phyloP scores from a whole-genome alignment of 2,888 invertebrate species.

The Nephrotoma flavescens region DNA sequence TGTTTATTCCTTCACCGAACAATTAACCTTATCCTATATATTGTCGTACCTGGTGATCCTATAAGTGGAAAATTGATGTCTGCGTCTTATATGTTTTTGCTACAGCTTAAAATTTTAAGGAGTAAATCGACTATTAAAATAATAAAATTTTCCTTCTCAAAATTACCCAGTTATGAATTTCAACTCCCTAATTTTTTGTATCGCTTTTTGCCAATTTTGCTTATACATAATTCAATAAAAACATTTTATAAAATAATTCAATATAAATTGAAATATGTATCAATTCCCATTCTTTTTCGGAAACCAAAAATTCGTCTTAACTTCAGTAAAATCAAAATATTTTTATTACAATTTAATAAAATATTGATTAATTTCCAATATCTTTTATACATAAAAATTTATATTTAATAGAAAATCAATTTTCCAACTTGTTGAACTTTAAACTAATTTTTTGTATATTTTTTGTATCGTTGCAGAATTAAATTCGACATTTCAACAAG shows the following conservation, averaged over 20 bases:
- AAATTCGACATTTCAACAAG: conserved; percentile 50
- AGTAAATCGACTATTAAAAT: too few species aligned
- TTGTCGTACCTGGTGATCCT: too few species aligned
- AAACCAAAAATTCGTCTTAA: neutral
- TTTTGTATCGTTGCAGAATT: conserved; percentile 41
- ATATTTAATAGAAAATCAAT: neutral
- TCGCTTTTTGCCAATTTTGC: too few species aligned
- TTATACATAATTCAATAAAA: neutral
- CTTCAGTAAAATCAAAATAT: neutral
- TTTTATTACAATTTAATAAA: neutral
- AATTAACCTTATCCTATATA: too few species aligned
- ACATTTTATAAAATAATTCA: neutral
- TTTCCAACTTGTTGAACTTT: neutral
- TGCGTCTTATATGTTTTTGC: too few species aligned
- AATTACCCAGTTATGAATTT: too few species aligned
- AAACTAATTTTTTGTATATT: neutral
- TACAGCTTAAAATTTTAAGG: too few species aligned
- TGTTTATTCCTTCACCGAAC: too few species aligned
- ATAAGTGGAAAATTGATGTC: too few species aligned
- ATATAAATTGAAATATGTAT: neutral
- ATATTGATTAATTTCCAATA: neutral
- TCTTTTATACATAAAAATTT: neutral
- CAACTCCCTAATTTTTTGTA: too few species aligned
- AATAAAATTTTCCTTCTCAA: too few species aligned
- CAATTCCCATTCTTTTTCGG: neutral